Conservation (phyloP, 2,113 vertebrate species). For the Petrocephalus microphthalmus region DNA sequence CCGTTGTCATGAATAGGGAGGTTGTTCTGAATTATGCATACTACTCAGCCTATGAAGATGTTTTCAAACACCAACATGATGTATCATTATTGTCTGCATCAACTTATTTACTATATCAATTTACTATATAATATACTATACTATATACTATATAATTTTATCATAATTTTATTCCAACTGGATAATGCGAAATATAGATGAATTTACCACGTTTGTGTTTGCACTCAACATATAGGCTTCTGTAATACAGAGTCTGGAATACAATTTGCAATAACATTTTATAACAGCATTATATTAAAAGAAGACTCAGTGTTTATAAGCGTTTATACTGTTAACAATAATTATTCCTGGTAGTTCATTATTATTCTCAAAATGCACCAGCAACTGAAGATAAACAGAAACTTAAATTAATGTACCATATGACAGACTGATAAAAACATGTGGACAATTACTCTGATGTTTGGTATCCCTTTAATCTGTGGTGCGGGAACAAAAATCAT, state of each 20-base stretch:
- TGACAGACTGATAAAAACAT: not conserved
- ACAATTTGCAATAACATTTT: not conserved
- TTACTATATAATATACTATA: not conserved
- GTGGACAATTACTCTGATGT: not conserved
- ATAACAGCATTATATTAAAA: not conserved
- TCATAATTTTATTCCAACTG: no score
- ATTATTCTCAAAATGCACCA: not conserved
- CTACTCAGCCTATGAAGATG: not conserved
- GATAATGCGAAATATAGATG: no score
- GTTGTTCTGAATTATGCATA: slow-evolving; percentile 47
- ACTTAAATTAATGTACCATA: not conserved
- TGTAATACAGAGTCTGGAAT: not conserved
- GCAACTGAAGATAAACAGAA: not conserved
- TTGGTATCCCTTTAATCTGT: not conserved
- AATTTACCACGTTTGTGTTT: not conserved
- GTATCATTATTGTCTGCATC: not conserved
- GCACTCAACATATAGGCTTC: not conserved
- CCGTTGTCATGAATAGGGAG: slow-evolving; percentile 44
- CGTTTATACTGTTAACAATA: not conserved
- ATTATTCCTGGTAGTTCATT: not conserved
- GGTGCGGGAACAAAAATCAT: not conserved
- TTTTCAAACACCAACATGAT: not conserved
- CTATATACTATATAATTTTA: no score
- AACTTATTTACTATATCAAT: not conserved
- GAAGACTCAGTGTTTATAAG: not conserved